phyloP scores from a whole-genome alignment of 2,888 invertebrate genomes.

The Ypsolopha scabrella region DNA sequence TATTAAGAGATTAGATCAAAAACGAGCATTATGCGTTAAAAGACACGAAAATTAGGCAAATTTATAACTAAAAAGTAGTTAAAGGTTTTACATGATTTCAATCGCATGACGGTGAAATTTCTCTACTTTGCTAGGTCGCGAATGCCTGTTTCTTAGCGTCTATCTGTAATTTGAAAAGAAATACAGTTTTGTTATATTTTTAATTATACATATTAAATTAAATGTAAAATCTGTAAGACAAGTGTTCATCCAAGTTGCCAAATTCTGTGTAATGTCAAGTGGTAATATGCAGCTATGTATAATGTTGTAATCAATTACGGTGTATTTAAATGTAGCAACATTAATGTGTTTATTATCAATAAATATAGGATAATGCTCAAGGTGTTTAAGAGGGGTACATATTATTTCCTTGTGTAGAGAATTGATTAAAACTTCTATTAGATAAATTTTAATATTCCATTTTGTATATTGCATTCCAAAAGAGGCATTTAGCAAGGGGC shows the following conservation, averaged over 20 bases:
- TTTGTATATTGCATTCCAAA: constrained; percentile 35
- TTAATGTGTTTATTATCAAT: constrained; percentile 42
- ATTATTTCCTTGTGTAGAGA: constrained; percentile 36
- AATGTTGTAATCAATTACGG: constrained; percentile 45
- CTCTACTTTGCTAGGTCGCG: no score
- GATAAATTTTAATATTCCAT: constrained; percentile 27
- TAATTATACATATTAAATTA: neutral
- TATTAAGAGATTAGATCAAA: neutral
- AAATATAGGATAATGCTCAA: constrained; percentile 64
- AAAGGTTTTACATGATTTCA: no score
- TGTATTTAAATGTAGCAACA: constrained; percentile 44
- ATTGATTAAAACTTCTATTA: constrained; percentile 34
- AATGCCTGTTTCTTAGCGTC: no score
- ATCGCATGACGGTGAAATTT: no score
- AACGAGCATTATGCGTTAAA: constrained; percentile 1
- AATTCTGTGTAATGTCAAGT: constrained; percentile 55
- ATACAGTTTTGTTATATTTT: no score
- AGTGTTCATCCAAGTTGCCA: constrained; percentile 67
- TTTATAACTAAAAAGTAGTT: neutral
- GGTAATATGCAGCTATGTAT: constrained; percentile 29
- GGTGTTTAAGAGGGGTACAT: constrained; percentile 53
- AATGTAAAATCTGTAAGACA: constrained; percentile 5
- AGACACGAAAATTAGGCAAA: neutral
- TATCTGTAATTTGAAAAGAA: no score
- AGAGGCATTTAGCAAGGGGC: constrained; percentile 19